Evolutionary conservation across 2,888 invertebrate genomes (phyloP).

Genomic region (Plebejus anna): DNA sequence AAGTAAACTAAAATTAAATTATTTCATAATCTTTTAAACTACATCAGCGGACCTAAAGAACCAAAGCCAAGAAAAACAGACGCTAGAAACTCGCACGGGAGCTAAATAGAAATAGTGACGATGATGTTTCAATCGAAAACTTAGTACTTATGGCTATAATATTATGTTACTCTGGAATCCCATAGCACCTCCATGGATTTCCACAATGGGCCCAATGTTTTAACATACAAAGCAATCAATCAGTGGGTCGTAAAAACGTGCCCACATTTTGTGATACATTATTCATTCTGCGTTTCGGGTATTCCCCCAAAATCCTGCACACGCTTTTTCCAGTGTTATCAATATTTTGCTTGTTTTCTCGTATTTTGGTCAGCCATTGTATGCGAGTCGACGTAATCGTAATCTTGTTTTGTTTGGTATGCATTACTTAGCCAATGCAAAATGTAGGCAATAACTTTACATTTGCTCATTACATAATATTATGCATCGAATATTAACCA

Average conservation of each 20-base stretch:
- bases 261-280: slow-evolving; percentile 13
- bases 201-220: slow-evolving; percentile 16
- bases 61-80: too few relatives aligned
- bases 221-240: slow-evolving; percentile 20
- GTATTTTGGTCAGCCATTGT: not conserved
- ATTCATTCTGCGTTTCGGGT: slow-evolving; percentile 17
- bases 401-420: not conserved
- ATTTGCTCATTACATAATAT: too few relatives aligned
- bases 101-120: not conserved
- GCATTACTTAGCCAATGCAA: not conserved
- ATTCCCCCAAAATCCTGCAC: not conserved
- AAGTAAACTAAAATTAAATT: too few relatives aligned
- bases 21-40: too few relatives aligned
- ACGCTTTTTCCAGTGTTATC: not conserved
- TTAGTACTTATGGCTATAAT: not conserved
- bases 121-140: not conserved
- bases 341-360: slow-evolving; percentile 2
- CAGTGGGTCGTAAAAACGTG: slow-evolving; percentile 18
- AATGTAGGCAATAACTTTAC: too few relatives aligned
- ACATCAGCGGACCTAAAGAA: too few relatives aligned
- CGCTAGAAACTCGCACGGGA: too few relatives aligned
- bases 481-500: too few relatives aligned
- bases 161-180: not conserved
- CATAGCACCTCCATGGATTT: not conserved
- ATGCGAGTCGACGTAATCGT: not conserved